phyloP scores from a whole-genome alignment of 2,888 invertebrate species.

The Galeruca laticollis region DNA sequence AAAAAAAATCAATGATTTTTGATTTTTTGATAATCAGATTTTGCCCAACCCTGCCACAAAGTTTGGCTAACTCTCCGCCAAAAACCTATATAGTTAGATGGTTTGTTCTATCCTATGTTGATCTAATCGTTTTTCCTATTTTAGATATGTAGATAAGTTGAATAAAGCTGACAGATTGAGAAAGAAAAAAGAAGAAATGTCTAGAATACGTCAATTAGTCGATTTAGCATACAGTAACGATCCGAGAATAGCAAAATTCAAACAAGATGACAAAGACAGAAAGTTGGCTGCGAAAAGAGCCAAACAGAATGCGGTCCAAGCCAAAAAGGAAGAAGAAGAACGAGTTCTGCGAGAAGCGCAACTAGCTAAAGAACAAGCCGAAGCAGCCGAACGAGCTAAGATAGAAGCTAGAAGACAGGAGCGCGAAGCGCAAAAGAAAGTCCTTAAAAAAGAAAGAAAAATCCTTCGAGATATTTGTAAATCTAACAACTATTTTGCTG shows the following conservation, averaged over 20 bases:
- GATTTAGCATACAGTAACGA: constrained; percentile 95
- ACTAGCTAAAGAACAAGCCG: constrained; percentile 80
- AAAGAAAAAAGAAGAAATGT: constrained; percentile 97
- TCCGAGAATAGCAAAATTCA: constrained; percentile 92
- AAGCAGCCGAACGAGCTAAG: constrained; percentile 84
- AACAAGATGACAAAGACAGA: constrained; percentile 92
- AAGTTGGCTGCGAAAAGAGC: constrained; percentile 91
- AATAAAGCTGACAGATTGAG: constrained; percentile 94
- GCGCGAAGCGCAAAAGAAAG: constrained; percentile 86
- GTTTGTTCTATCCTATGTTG: no score
- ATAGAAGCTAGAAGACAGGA: constrained; percentile 87
- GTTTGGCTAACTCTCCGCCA: no score
- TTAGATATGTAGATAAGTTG: constrained; percentile 95
- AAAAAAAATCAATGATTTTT: no score
- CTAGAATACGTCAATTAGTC: constrained; percentile 88
- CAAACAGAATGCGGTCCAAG: constrained; percentile 85
- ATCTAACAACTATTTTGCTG: constrained; percentile 83
- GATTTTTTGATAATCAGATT: no score
- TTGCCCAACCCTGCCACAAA: no score
- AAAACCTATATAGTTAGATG: no score
- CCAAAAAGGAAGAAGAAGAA: constrained; percentile 87
- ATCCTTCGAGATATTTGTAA: constrained; percentile 82
- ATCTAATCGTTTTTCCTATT: constrained; percentile 9
- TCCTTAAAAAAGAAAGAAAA: constrained; percentile 89
- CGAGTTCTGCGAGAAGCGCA: constrained; percentile 79